phyloP scores from a whole-genome alignment of 2,888 invertebrate genomes.

The Drosophila leonis region DNA sequence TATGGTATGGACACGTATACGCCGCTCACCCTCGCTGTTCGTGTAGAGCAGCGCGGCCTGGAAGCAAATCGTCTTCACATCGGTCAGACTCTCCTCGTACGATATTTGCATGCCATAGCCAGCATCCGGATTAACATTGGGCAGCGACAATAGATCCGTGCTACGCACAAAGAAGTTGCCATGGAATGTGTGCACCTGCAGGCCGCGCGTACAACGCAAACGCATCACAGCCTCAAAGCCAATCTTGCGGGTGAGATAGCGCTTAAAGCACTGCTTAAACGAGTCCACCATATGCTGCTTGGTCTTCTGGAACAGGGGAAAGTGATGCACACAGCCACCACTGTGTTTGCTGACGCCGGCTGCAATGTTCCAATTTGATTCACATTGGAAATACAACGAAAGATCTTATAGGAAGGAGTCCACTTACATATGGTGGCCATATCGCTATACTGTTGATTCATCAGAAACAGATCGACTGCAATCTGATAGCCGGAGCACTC shows the following conservation, averaged over 20 bases:
- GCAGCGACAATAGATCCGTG: slow-evolving; percentile 97
- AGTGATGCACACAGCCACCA: slow-evolving; percentile 96
- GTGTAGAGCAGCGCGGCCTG: slow-evolving; percentile 99
- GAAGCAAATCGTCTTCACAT: slow-evolving; percentile 96
- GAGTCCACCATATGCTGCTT: slow-evolving; percentile 90
- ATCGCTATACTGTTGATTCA: slow-evolving; percentile 97
- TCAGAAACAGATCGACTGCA: slow-evolving; percentile 96
- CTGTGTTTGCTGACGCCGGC: slow-evolving; percentile 98
- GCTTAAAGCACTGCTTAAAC: slow-evolving; percentile 91
- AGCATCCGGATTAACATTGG: slow-evolving; percentile 99
- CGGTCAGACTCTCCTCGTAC: slow-evolving; percentile 95
- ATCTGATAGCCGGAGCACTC: slow-evolving; percentile 99
- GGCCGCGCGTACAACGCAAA: slow-evolving; percentile 96
- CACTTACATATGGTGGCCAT: slow-evolving; percentile 95
- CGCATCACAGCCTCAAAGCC: slow-evolving; percentile 99
- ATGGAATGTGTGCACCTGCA: slow-evolving; percentile 99
- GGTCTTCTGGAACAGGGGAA: slow-evolving; percentile 93
- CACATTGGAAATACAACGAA: too few species aligned
- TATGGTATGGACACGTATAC: slow-evolving; percentile 98
- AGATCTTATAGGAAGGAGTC: too few species aligned
- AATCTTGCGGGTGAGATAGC: slow-evolving; percentile 98
- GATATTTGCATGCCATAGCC: slow-evolving; percentile 98
- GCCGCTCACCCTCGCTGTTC: slow-evolving; percentile 96
- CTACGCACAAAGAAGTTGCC: slow-evolving; percentile 99
- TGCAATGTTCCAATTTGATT: slow-evolving; percentile 66